A percentile compares a stretch with the other conserved stretches of the same genome.
Conservation (phyloP, 2,797 vertebrate species). For the Pseudochirops cupreus region DNA sequence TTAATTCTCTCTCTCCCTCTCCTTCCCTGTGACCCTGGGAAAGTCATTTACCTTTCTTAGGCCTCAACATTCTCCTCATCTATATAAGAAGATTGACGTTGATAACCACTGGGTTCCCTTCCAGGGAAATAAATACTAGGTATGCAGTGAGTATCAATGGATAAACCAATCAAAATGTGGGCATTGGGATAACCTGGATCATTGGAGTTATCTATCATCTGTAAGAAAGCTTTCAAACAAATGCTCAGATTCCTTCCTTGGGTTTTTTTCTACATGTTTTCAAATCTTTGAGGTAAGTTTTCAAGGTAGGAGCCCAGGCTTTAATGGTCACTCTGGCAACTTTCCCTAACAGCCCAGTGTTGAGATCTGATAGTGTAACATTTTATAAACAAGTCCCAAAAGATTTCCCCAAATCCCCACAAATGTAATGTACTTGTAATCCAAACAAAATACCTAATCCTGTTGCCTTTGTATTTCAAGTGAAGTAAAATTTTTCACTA, state of each 20-base stretch:
- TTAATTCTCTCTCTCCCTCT: neutral
- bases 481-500: constrained; percentile 13
- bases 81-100: neutral
- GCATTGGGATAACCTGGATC: neutral
- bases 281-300: constrained; percentile 28
- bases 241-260: neutral
- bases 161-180: neutral
- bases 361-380: constrained; percentile 40
- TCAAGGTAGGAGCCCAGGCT: constrained; percentile 18
- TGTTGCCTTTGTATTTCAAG: constrained; percentile 33
- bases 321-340: constrained; percentile 22
- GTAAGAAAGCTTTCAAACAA: neutral
- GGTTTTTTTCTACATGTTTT: neutral
- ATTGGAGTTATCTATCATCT: neutral
- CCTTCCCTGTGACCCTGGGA: too few relatives aligned
- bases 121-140: neutral
- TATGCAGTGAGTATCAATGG: neutral
- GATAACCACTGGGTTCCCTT: neutral
- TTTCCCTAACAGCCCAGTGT: neutral
- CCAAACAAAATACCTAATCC: constrained; percentile 20
- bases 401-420: constrained; percentile 34
- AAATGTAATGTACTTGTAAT: constrained; percentile 18
- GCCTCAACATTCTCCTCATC: neutral
- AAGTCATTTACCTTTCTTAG: neutral
- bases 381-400: constrained; percentile 30